Evolutionary conservation across 2,113 vertebrate species (phyloP).

Genomic region (Melanerpes formicivorus): DNA sequence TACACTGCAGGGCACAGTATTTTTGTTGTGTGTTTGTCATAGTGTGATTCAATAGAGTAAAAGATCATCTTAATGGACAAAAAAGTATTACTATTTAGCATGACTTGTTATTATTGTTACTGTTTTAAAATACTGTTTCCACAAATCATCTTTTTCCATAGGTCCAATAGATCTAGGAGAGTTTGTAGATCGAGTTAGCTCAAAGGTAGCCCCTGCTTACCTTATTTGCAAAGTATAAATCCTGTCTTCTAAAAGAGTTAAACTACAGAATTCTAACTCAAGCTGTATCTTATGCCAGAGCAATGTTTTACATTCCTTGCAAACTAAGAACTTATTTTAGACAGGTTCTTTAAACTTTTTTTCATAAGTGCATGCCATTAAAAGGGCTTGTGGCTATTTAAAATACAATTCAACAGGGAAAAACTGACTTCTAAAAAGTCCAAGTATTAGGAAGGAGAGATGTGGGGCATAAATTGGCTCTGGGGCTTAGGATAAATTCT

Average conservation of each 20-base stretch:
- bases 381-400: background rate
- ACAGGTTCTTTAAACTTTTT: background rate
- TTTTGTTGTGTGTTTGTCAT: background rate
- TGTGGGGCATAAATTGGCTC: background rate
- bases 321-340: background rate
- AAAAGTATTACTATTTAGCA: background rate
- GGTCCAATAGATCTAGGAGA: background rate
- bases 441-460: background rate
- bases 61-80: background rate
- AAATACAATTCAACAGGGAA: background rate
- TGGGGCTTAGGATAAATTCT: background rate
- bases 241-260: background rate
- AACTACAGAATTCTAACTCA: background rate
- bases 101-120: background rate
- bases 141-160: fast-evolving
- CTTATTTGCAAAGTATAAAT: background rate
- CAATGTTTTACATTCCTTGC: background rate
- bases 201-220: too few species aligned
- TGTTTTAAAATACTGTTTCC: background rate
- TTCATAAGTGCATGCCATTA: background rate
- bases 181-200: background rate
- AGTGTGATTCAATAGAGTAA: background rate
- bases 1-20: background rate
- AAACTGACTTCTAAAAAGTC: background rate
- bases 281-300: background rate